Base-by-base conservation (phyloP, 35 echinoderm and acorn worm species). In the Apostichopus japonicus region DNA sequence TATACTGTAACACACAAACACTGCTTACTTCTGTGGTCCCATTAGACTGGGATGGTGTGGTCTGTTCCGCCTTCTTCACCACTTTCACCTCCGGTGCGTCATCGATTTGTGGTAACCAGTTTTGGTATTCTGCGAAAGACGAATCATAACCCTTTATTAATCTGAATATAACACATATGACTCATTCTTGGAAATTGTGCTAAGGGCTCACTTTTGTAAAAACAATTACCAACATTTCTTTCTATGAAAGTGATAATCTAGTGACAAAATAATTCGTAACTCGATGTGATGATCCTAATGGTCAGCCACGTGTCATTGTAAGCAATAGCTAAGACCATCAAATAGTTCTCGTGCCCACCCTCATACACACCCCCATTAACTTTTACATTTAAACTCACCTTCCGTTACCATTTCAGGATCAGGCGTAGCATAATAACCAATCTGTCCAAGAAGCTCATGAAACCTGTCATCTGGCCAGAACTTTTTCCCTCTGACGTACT, bases 401-500 rank as follows among this genome's bases (percentile, higher is more conserved):
- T 96, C 93, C 63, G 97, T 94, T 2, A 99, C 87, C 83, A 96
- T 99, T 21, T 94, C 91, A 94, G 24, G 93, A 94, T 75, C 94
- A 87, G 8, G 94, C 86, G 77, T 92, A 93, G 4, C 21, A 92
- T 99, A 84, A 63, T 99, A 99, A 5, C 86, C 92, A 67, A 99
- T 93, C 59, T 99, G 95, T 56, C 93, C 95, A 1, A 96, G 78
- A 3, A 96, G 71, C 75, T 99, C 97, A 6, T 95, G 67, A 87
- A 99, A 99, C 67, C 94, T 96, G 22, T 86, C 88, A 87, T 99
- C 97, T 16, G 92, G 86, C 97, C 97, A 99, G 80, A 99, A 99
- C 88, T 99, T 99, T 9, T 99, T 84, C 62, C 97, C 97, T 88
- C 95, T 92, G 10, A 96, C 89, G 58, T 99, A 99, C 65, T 96